phyloP scores from a whole-genome alignment of 2,113 vertebrate genomes.

The Pterocles orientalis region DNA sequence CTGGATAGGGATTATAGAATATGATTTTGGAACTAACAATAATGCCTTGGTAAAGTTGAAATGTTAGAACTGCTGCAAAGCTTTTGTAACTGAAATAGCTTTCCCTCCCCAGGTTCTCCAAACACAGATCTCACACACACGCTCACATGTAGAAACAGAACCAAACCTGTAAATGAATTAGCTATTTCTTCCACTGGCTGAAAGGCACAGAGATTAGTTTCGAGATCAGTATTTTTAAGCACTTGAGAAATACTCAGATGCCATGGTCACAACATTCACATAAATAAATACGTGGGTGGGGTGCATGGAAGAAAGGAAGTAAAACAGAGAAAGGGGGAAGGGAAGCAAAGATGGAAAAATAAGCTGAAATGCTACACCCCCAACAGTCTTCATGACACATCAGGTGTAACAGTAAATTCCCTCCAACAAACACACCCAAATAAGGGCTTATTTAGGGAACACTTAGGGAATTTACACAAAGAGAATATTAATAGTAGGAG shows the following conservation, averaged over 20 bases:
- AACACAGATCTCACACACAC: neutral
- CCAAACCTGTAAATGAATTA: conserved; percentile 38
- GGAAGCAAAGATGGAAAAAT: conserved; percentile 22
- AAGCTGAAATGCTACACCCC: conserved; percentile 11
- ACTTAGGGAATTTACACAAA: neutral
- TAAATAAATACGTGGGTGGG: conserved; percentile 54
- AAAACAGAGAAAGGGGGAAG: conserved; percentile 16
- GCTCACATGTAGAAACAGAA: conserved; percentile 45
- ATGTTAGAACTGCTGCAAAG: neutral
- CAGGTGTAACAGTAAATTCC: conserved; percentile 18
- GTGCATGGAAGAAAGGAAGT: conserved; percentile 22
- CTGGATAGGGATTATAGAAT: neutral
- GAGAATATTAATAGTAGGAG: neutral
- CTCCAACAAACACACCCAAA: conserved; percentile 4
- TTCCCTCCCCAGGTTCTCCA: neutral
- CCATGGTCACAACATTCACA: conserved; percentile 33
- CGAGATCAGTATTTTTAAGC: conserved; percentile 47
- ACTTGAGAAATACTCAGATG: conserved; percentile 27
- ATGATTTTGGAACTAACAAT: neutral
- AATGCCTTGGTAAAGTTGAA: neutral
- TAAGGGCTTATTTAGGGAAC: neutral
- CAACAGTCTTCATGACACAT: neutral
- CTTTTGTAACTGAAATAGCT: neutral
- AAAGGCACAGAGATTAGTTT: conserved; percentile 27
- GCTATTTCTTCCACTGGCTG: conserved; percentile 4